These are phyloP conservation scores for Phengaris alcon DNA, from an alignment of 2,888 invertebrate genomes.

Conservation along the genomic window DNA sequence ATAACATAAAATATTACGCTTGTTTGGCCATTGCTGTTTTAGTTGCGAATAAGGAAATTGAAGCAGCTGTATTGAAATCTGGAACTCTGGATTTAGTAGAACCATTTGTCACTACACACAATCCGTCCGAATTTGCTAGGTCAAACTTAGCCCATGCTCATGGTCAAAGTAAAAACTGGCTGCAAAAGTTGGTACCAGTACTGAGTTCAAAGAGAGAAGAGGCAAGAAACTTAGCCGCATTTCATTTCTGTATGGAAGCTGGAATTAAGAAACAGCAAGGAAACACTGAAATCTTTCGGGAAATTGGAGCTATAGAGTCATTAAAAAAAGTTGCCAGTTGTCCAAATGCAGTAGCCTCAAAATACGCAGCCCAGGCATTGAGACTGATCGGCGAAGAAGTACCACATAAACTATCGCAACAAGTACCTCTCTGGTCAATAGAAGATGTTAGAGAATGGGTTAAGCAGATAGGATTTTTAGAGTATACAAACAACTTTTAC, in stretches of 20 bases:
- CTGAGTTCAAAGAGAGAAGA: slow-evolving; percentile 96
- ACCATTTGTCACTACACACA: slow-evolving; percentile 96
- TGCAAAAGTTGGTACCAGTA: slow-evolving; percentile 94
- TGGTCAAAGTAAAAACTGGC: slow-evolving; percentile 97
- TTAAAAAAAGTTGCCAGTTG: slow-evolving; percentile 97
- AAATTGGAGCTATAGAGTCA: slow-evolving; percentile 96
- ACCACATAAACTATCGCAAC: slow-evolving; percentile 98
- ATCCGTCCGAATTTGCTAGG: slow-evolving; percentile 96
- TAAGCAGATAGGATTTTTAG: slow-evolving; percentile 96
- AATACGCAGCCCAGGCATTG: slow-evolving; percentile 95
- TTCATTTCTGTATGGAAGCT: slow-evolving; percentile 99
- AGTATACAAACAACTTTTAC: slow-evolving; percentile 90
- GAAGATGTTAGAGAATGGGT: slow-evolving; percentile 99
- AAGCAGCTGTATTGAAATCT: slow-evolving; percentile 96
- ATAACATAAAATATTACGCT: slow-evolving; percentile 98
- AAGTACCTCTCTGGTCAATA: slow-evolving; percentile 98
- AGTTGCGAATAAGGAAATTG: slow-evolving; percentile 98
- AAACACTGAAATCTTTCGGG: slow-evolving; percentile 92
- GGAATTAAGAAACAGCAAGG: slow-evolving; percentile 97
- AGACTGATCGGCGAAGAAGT: slow-evolving; percentile 96
- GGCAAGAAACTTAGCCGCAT: slow-evolving; percentile 97
- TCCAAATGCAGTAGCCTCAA: slow-evolving; percentile 98
- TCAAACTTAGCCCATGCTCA: slow-evolving; percentile 95
- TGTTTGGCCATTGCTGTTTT: slow-evolving; percentile 98
- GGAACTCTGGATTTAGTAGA: slow-evolving; percentile 98